phyloP scores from a whole-genome alignment of 1,140 invertebrate species.

The Lamellibrachia luymesi region DNA sequence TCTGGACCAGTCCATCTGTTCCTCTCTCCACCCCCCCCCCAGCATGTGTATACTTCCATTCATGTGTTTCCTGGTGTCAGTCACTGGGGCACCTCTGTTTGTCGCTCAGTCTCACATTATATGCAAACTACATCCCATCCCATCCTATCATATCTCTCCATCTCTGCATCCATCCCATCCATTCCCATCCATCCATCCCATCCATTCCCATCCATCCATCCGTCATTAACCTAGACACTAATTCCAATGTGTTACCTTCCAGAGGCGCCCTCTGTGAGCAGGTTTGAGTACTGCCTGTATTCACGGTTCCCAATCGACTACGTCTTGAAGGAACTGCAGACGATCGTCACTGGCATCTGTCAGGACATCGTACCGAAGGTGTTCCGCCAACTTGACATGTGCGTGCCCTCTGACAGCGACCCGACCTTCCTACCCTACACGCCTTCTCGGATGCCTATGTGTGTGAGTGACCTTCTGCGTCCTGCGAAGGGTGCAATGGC shows the following conservation, averaged over 20 bases:
- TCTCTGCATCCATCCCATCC: not conserved
- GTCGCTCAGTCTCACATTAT: too few relatives aligned
- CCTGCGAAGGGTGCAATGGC: too few relatives aligned
- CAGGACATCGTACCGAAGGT: constrained; percentile 44
- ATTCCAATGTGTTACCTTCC: not conserved
- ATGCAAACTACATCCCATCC: too few relatives aligned
- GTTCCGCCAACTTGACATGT: constrained; percentile 39
- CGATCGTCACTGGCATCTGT: constrained; percentile 46
- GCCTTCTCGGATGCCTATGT: constrained; percentile 45
- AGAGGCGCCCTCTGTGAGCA: not conserved
- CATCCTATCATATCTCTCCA: not conserved
- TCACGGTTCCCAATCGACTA: constrained; percentile 48
- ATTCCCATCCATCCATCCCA: not conserved
- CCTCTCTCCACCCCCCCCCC: not conserved
- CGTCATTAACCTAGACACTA: not conserved
- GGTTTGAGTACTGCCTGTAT: constrained; percentile 28
- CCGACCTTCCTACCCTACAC: constrained; percentile 60
- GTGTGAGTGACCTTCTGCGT: constrained; percentile 12
- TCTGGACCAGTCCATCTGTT: not conserved
- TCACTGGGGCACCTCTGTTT: too few relatives aligned
- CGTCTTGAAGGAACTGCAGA: constrained; percentile 63
- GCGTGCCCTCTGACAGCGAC: constrained; percentile 35
- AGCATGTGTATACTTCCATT: too few relatives aligned
- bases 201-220: not conserved
- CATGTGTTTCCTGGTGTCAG: too few relatives aligned